Evolutionary conservation across 2,113 vertebrate species (phyloP).

Genomic region (Anolis carolinensis): DNA sequence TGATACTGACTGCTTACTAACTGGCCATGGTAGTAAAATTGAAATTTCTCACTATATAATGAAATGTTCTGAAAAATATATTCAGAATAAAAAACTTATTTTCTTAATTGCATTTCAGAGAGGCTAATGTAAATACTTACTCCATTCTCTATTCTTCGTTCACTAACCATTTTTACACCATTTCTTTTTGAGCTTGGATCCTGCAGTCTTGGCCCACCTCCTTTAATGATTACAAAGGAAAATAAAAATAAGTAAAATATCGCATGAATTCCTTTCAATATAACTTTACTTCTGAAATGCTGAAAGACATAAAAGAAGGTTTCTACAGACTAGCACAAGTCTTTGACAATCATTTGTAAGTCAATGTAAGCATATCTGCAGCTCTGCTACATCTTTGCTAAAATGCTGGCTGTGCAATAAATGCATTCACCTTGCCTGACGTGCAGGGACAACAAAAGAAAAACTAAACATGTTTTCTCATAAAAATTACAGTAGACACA

Average conservation of each 20-base stretch:
- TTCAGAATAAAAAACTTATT: not conserved
- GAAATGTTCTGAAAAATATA: not conserved
- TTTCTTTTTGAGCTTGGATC: constrained; percentile 86
- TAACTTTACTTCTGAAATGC: not conserved
- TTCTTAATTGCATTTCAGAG: not conserved
- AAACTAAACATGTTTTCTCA: not conserved
- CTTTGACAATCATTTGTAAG: not conserved
- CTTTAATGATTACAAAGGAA: constrained; percentile 49
- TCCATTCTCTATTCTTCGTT: constrained; percentile 92
- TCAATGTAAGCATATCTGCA: constrained; percentile 24
- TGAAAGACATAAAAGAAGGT: not conserved
- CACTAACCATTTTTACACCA: constrained; percentile 83
- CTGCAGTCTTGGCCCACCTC: constrained; percentile 80
- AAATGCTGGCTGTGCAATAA: not conserved
- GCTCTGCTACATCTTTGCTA: not conserved
- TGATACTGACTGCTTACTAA: not conserved
- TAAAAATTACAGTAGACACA: constrained; percentile 9
- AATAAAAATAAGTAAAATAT: not conserved
- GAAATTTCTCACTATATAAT: not conserved
- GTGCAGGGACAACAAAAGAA: not conserved
- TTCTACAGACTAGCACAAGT: not conserved
- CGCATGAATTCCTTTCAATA: constrained; percentile 17
- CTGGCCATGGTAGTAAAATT: too few species aligned
- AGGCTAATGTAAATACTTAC: constrained; percentile 74
- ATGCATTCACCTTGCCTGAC: constrained; percentile 9